Percentiles rank a stretch among this genome's conserved stretches.
These are phyloP conservation scores for Sebastes kiyomatsui DNA, from an alignment of 2,797 vertebrate genomes.

Conservation along the genomic window DNA sequence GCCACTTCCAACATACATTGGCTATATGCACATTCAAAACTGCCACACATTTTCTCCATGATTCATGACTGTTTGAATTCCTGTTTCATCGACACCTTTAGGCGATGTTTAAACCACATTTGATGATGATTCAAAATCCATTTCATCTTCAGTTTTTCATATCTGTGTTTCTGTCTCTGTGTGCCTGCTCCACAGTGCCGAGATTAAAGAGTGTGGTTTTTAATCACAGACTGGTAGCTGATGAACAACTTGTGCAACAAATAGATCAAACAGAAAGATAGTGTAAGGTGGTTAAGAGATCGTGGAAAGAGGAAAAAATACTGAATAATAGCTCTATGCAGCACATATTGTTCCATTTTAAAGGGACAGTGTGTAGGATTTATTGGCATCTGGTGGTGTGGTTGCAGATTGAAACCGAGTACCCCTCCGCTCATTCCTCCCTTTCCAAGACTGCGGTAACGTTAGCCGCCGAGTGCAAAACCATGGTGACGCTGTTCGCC, in stretches of 20 bases:
- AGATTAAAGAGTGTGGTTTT: constrained; percentile 12
- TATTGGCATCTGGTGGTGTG: too few relatives aligned
- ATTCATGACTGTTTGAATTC: neutral
- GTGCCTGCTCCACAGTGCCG: neutral
- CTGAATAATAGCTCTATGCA: neutral
- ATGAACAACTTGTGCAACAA: constrained; percentile 4
- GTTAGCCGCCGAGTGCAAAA: too few relatives aligned
- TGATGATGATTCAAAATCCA: neutral
- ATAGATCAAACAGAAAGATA: neutral
- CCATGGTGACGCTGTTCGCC: too few relatives aligned
- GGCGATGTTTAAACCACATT: neutral
- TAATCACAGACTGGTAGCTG: neutral
- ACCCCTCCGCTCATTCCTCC: too few relatives aligned
- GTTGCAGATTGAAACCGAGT: too few relatives aligned
- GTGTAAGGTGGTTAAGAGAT: neutral
- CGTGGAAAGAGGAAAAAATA: neutral
- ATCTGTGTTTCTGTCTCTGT: neutral
- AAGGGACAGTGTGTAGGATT: neutral
- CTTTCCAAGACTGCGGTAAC: too few relatives aligned
- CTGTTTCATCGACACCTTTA: neutral
- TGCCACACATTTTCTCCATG: neutral
- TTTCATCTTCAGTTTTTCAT: neutral
- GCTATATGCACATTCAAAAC: neutral
- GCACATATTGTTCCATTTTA: neutral
- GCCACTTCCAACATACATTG: neutral